Conservation (phyloP, 1,140 invertebrate species). For the Solenopsis fugax region DNA sequence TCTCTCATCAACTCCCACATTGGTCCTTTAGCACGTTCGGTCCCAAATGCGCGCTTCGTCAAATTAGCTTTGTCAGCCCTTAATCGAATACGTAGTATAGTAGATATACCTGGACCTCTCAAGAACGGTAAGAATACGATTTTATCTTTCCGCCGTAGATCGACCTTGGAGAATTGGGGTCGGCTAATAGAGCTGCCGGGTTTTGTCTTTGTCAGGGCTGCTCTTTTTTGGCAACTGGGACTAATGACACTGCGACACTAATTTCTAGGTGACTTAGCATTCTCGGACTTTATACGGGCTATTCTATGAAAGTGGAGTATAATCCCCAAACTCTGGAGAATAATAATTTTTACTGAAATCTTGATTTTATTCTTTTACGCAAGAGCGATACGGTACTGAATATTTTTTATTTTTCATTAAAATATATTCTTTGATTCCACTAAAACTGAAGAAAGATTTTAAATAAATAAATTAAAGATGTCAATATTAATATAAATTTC, state of each 20-base stretch:
- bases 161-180: slow-evolving; percentile 43
- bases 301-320: neutral
- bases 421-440: neutral
- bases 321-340: neutral
- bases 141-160: neutral
- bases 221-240: slow-evolving; percentile 37
- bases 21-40: slow-evolving; percentile 19
- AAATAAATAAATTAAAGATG: neutral
- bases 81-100: slow-evolving; percentile 39
- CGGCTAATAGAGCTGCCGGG: neutral
- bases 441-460: neutral
- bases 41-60: slow-evolving; percentile 60
- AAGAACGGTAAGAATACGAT: slow-evolving; percentile 15
- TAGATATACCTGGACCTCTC: neutral
- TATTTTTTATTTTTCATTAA: neutral
- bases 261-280: slow-evolving; percentile 47
- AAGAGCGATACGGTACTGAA: neutral
- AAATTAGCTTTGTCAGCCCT: slow-evolving; percentile 72
- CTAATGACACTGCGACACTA: slow-evolving; percentile 47
- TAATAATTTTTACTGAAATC: neutral
- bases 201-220: slow-evolving; percentile 47
- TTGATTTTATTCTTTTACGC: neutral
- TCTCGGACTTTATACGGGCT: neutral
- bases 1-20: neutral
- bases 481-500: neutral